Percentiles rank a stretch among this genome's conserved stretches.
Evolutionary conservation across 2,113 vertebrate species (phyloP).

Genomic region (Neoarius graeffei): DNA sequence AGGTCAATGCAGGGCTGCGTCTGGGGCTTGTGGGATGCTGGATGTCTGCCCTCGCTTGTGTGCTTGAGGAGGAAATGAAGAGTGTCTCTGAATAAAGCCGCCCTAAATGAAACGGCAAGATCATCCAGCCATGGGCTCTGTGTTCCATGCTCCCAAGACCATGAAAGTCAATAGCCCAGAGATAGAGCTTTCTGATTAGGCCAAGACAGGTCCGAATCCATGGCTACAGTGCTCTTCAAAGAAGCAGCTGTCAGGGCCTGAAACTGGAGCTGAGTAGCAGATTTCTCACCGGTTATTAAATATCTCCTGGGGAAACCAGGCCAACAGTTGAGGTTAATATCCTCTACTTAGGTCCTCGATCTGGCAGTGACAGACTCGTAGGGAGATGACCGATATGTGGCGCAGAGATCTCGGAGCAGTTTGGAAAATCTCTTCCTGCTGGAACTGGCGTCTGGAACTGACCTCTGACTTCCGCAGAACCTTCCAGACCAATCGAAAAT

Average conservation of each 20-base stretch:
- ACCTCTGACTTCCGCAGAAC: not conserved
- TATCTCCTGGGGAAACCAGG: constrained; percentile 48
- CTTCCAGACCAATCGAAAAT: not conserved
- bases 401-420: not conserved
- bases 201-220: not conserved
- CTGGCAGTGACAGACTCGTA: constrained; percentile 32
- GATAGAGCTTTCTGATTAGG: constrained; percentile 39
- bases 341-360: constrained; percentile 40
- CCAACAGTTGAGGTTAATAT: constrained; percentile 44
- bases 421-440: constrained; percentile 13
- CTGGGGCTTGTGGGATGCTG: constrained; percentile 66
- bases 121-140: constrained; percentile 29
- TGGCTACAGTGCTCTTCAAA: constrained; percentile 25
- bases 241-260: constrained; percentile 38
- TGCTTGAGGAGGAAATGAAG: constrained; percentile 72
- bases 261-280: constrained; percentile 49
- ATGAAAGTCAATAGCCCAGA: constrained; percentile 37
- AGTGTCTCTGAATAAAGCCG: constrained; percentile 72
- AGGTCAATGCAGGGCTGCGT: constrained; percentile 60
- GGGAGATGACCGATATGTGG: constrained; percentile 23
- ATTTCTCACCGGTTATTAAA: constrained; percentile 51
- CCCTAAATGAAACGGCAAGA: constrained; percentile 66
- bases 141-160: constrained; percentile 2
- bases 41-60: constrained; percentile 63
- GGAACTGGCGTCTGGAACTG: not conserved